Evolutionary conservation across 2,888 invertebrate genomes (phyloP).

Genomic region (Bombylius discolor): DNA sequence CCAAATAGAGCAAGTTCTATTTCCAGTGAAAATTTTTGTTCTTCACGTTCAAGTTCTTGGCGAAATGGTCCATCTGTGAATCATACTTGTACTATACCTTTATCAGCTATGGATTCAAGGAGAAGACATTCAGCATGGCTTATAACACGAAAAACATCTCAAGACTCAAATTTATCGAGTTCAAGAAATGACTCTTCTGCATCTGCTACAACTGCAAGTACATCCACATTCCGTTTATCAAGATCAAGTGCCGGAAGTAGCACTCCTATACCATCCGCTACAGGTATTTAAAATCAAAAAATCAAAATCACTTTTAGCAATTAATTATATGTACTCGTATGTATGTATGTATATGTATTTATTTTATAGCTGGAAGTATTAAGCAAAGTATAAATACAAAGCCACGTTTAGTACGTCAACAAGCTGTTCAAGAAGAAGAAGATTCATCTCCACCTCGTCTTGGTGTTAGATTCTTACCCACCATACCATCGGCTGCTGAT

Average conservation of each 20-base stretch:
- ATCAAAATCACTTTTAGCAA: not conserved
- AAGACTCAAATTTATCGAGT: conserved; percentile 81
- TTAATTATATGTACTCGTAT: too few relatives aligned
- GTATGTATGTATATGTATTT: too few relatives aligned
- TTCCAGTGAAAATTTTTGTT: conserved; percentile 82
- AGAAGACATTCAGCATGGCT: conserved; percentile 78
- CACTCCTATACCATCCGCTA: conserved; percentile 35
- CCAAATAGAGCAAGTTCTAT: conserved; percentile 69
- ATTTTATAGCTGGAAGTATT: conserved; percentile 27
- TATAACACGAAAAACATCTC: conserved; percentile 81
- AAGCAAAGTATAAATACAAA: conserved; percentile 37
- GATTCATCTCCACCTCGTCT: conserved; percentile 39
- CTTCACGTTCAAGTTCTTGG: conserved; percentile 79
- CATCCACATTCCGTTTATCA: conserved; percentile 80
- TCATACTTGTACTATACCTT: conserved; percentile 64
- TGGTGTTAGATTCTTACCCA: conserved; percentile 51
- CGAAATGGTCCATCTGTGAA: conserved; percentile 48
- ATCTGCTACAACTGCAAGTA: conserved; percentile 80
- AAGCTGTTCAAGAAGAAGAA: conserved; percentile 67
- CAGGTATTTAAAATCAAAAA: conserved; percentile 20
- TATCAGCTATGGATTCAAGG: conserved; percentile 59
- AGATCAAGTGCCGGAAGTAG: conserved; percentile 59
- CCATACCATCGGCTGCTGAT: conserved; percentile 61
- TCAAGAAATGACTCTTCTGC: conserved; percentile 86
- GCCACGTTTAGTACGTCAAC: conserved; percentile 66